Evolutionary conservation across 1,140 invertebrate genomes (phyloP).

Genomic region (Matsumurasca onukii): DNA sequence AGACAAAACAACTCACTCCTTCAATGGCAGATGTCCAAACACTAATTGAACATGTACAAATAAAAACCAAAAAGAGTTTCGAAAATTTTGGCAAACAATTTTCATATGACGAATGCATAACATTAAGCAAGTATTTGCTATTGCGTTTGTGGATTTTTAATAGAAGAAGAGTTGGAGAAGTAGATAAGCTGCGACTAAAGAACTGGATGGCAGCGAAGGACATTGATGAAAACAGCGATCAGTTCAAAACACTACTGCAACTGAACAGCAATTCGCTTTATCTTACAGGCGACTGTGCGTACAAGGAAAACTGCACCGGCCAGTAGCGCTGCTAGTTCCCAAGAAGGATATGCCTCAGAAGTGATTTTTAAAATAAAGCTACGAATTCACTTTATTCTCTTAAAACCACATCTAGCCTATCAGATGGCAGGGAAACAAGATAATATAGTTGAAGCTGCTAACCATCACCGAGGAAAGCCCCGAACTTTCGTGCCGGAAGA

Average conservation of each 20-base stretch:
- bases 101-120: not conserved
- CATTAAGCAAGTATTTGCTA: not conserved
- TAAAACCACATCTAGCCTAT: too few species aligned
- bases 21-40: not conserved
- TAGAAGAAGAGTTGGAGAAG: conserved; percentile 22
- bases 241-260: not conserved
- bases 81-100: not conserved
- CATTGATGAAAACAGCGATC: not conserved
- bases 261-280: not conserved
- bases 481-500: not conserved
- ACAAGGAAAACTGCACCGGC: not conserved
- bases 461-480: not conserved
- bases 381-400: too few species aligned
- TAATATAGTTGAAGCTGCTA: not conserved
- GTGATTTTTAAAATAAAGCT: not conserved
- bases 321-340: not conserved
- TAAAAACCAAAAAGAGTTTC: not conserved
- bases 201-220: not conserved
- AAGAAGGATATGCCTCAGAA: not conserved
- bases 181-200: conserved; percentile 7
- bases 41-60: not conserved
- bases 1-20: too few species aligned
- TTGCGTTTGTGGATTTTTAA: conserved; percentile 19
- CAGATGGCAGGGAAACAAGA: not conserved
- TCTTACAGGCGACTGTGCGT: not conserved